Base-by-base conservation (phyloP, 1,140 invertebrate genomes). In the Daktulosphaira vitifoliae region DNA sequence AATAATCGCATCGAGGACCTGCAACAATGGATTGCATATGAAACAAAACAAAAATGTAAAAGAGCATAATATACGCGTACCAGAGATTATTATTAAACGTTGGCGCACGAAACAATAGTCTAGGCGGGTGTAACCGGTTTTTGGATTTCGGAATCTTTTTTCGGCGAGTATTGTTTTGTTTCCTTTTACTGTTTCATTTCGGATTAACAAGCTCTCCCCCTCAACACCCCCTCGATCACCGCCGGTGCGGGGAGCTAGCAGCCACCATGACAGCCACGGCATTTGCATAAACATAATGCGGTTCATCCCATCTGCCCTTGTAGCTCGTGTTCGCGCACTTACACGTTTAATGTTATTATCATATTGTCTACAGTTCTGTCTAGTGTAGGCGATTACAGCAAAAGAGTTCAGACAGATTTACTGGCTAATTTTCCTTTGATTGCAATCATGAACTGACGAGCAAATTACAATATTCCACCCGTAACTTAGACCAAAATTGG, bases 251-350 rank as follows among this genome's bases (percentile, higher is more conserved):
- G 4, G 23, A 6, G 39, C 39, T 16, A 48, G 23, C 22, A 25
- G 56, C 29, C 29, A 33, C 5, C 11, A 5, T 6, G 29, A 5
- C 29, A 33, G 42, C 15, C 22, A 11, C 3, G 39, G 3, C 25
- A 62, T 62, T 62, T 62, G 42, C 56, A 62, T 62, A 29, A 48
- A 62, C 56, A 62, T 62, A 62, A 62, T 62, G 56, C 42, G 6
- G 56, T 42, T 62, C 56, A 62, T 62, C 56, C 56, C 56, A 62
- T 62, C 56, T 62, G 56, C 46, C 56, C 56, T 33, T 11, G 29
- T 11, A 25, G 20, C 18, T n/a, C 23, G 23, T 23, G 54, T 25
- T n/a, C 54, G 18, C 54, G 39, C 54, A 42, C 54, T 23, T 33
- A 33, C 29, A 33, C 29, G 29, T 33, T 6, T 33, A 33, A 33